A percentile compares a stretch with the other conserved stretches of the same genome.
Evolutionary conservation across 1,140 invertebrate species (phyloP).

Genomic region (Augochlora pura): DNA sequence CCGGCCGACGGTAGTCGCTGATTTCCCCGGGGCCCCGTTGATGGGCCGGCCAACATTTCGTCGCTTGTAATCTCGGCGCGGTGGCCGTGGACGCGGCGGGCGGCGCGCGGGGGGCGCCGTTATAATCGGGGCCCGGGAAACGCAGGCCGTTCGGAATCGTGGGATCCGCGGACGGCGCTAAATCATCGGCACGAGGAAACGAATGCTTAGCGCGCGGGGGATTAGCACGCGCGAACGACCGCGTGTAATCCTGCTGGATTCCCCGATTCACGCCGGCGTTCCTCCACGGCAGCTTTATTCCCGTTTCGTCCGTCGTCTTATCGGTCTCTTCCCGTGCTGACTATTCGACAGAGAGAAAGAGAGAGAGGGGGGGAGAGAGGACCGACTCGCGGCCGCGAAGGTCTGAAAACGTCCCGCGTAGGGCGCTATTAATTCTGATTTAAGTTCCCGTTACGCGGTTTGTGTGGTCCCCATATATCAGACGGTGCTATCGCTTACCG

Average conservation of each 20-base stretch:
- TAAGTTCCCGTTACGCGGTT: conserved; percentile 70
- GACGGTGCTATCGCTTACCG: conserved; percentile 63
- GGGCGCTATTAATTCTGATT: conserved; percentile 71
- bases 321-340: too few species aligned
- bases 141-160: neutral
- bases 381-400: conserved; percentile 27
- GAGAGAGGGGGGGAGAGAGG: too few species aligned
- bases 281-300: neutral
- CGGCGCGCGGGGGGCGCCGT: neutral
- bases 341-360: too few species aligned
- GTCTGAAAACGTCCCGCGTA: conserved; percentile 53
- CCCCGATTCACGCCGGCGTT: neutral
- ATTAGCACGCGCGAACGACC: conserved; percentile 10
- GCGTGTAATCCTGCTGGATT: neutral
- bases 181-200: conserved; percentile 4
- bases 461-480: conserved; percentile 74
- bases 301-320: too few species aligned
- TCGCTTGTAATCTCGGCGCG: neutral
- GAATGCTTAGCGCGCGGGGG: neutral
- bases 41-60: conserved; percentile 7
- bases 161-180: neutral
- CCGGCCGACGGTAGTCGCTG: neutral
- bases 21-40: neutral
- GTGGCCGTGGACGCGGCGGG: too few species aligned
- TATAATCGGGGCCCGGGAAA: conserved; percentile 4